These are phyloP conservation scores for Poeciliopsis turneri DNA, from an alignment of 2,797 vertebrate genomes.

Conservation along the genomic window DNA sequence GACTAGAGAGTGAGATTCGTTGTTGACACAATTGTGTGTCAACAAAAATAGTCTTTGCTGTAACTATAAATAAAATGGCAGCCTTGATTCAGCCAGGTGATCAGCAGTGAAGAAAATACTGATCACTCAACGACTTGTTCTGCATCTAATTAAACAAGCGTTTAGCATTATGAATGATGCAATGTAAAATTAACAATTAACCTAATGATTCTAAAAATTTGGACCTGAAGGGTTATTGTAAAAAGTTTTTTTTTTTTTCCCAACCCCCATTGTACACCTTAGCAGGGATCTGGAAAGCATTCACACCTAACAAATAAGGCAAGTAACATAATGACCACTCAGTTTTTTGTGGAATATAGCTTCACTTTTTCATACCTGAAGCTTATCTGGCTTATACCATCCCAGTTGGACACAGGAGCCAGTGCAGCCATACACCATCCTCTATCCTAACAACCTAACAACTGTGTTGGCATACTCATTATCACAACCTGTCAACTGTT, in stretches of 20 bases:
- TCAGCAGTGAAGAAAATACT: neutral
- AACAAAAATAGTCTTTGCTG: neutral
- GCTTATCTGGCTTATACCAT: neutral
- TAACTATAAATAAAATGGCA: neutral
- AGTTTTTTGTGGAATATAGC: neutral
- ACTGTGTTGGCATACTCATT: neutral
- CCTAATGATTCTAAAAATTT: neutral
- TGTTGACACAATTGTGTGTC: neutral
- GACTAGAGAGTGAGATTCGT: neutral
- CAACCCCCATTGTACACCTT: neutral
- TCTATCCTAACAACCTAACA: neutral
- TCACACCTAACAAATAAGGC: neutral
- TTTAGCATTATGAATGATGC: neutral
- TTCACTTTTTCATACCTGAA: neutral
- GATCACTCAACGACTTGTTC: neutral
- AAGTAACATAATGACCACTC: neutral
- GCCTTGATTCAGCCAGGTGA: neutral
- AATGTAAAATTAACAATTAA: neutral
- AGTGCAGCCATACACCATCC: neutral
- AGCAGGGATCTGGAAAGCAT: neutral
- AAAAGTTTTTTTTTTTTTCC: neutral
- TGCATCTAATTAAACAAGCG: neutral
- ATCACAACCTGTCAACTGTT: neutral
- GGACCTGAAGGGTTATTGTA: neutral
- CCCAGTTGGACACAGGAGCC: neutral